Evolutionary conservation across 2,888 invertebrate species (phyloP).

Genomic region (Tenthredo mesomela): DNA sequence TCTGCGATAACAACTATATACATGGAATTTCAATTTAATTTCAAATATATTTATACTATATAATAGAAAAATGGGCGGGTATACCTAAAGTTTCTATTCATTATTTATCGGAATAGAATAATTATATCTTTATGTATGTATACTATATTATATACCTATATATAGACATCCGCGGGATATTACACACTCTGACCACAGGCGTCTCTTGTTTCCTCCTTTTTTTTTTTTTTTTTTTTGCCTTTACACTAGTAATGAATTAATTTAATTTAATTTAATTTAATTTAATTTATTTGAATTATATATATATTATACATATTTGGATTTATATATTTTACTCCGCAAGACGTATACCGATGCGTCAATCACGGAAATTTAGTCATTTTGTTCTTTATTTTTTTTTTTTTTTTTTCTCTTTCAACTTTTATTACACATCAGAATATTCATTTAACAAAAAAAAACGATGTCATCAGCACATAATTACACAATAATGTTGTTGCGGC

Average conservation of each 20-base stretch:
- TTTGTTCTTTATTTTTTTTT: background rate
- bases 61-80: background rate
- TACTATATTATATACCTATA: too few species aligned
- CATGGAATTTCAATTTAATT: too few species aligned
- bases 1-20: background rate
- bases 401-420: background rate
- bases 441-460: background rate
- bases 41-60: too few species aligned
- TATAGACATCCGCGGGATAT: conserved; percentile 15
- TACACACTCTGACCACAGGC: background rate
- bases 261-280: background rate
- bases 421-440: background rate
- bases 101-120: background rate
- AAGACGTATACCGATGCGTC: background rate
- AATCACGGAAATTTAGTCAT: background rate
- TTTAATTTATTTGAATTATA: background rate
- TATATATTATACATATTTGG: background rate
- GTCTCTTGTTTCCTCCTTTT: background rate
- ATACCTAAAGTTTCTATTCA: conserved; percentile 5
- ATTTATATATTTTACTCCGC: background rate
- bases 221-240: background rate
- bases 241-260: background rate
- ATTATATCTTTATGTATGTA: too few species aligned
- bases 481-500: background rate
- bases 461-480: background rate